A percentile compares a stretch with the other conserved stretches of the same genome.
Conservation (phyloP, 2,113 vertebrate genomes). For the Zosterops japonicus region DNA sequence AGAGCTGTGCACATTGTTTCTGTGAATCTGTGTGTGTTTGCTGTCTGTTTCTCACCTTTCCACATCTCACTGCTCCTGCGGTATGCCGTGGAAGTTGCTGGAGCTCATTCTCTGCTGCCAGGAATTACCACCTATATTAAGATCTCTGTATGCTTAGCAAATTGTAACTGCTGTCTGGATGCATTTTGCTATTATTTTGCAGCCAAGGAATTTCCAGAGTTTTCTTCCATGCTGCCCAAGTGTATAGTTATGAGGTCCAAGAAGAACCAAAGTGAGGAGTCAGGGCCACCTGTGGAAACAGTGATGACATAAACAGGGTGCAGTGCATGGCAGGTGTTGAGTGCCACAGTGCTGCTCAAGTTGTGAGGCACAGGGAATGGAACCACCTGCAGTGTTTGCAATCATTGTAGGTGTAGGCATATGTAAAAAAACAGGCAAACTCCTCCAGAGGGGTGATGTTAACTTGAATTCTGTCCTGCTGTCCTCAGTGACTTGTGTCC, state of each 20-base stretch:
- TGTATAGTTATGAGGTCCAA: not conserved
- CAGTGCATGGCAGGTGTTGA: not conserved
- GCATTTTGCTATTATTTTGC: slow-evolving; percentile 79
- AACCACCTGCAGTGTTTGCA: not conserved
- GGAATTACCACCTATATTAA: not conserved
- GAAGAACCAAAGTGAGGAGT: slow-evolving; percentile 13
- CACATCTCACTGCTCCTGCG: slow-evolving; percentile 10
- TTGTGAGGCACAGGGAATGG: not conserved
- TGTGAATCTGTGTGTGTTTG: slow-evolving; percentile 74
- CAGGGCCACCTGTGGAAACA: not conserved
- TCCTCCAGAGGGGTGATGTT: not conserved
- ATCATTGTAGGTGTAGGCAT: not conserved
- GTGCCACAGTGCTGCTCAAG: not conserved
- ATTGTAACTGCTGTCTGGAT: slow-evolving; percentile 79
- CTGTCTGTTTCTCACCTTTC: slow-evolving; percentile 74
- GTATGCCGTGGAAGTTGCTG: not conserved
- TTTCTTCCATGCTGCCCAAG: not conserved
- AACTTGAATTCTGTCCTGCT: not conserved
- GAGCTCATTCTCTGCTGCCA: not conserved
- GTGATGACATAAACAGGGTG: not conserved
- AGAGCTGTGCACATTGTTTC: slow-evolving; percentile 69
- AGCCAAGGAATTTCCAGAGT: slow-evolving; percentile 72
- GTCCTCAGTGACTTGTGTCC: not conserved
- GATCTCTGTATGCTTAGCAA: slow-evolving; percentile 42
- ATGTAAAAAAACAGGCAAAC: not conserved